Evolutionary conservation across 1,140 invertebrate genomes (phyloP), one percentile per base, ranked within the genome.

Genomic region (Argopecten irradians): DNA sequence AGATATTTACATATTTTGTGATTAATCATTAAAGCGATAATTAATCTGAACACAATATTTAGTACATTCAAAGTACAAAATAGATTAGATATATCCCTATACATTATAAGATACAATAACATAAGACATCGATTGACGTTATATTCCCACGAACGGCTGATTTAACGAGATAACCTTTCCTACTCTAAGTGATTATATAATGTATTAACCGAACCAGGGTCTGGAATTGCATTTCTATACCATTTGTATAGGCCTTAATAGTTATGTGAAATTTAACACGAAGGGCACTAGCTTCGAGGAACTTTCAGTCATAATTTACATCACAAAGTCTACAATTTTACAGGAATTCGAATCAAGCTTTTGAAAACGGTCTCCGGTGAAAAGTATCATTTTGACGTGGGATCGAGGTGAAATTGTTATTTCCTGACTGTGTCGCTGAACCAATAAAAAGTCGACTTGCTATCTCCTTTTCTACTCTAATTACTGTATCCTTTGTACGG

Each of bases 291-390:
- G 3, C n/a, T n/a, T 1, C 28, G n/a, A 5, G 28, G 1, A 71
- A 71, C 22, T 28, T 71, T 71, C 55, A n/a, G 55, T 71, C 55
- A 28, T 71, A 71, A 71, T 71, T 71, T 71, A 71, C 55, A 71
- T 71, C 28, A 71, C 55, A 71, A 71, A 71, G 55, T 28, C 55
- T n/a, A 2, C 55, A 71, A 71, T 71, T 71, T 71, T n/a, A 71
- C 22, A 28, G 55, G 55, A 71, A 71, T 71, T 71, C 22, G 55
- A 71, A 71, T 1, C 55, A 71, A 71, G 55, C 55, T 28, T n/a
- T 28, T 71, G 19, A 71, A n/a, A 71, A 28, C 55, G 13, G n/a
- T 71, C 55, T 55, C 22, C n/a, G 55, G 55, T 71, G 55, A 71
- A 28, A 28, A 5, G 55, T 28, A 28, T 28, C 22, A 71, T 16